phyloP scores from a whole-genome alignment of 2,888 invertebrate species.

The Germaria angustata region DNA sequence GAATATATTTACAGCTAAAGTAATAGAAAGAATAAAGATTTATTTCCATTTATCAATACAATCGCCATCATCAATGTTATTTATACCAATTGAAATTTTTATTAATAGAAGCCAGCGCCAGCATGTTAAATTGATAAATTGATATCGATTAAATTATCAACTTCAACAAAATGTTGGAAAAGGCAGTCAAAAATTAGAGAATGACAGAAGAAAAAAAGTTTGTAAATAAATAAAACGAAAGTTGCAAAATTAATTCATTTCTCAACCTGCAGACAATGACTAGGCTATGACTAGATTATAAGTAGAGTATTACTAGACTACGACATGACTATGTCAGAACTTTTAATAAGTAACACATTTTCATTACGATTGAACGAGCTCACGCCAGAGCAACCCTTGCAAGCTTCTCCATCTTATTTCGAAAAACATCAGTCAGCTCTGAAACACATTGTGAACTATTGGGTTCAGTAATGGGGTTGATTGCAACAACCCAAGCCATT shows the following conservation, averaged over 20 bases:
- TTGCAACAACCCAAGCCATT: too few species aligned
- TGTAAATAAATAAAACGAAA: too few species aligned
- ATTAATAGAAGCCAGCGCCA: slow-evolving; percentile 5
- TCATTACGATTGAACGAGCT: too few species aligned
- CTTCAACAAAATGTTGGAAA: neutral
- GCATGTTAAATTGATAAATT: neutral
- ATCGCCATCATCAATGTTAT: neutral
- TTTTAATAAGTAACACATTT: too few species aligned
- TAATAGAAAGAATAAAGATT: neutral
- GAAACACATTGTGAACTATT: too few species aligned
- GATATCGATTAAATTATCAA: slow-evolving; percentile 30
- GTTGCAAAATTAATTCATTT: neutral
- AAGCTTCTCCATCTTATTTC: too few species aligned
- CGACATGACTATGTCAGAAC: too few species aligned
- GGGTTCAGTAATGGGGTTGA: too few species aligned
- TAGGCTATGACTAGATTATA: too few species aligned
- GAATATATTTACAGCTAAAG: neutral
- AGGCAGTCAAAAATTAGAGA: neutral
- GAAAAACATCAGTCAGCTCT: too few species aligned
- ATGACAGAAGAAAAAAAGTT: neutral
- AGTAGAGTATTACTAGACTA: too few species aligned
- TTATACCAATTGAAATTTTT: slow-evolving; percentile 2
- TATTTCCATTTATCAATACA: neutral
- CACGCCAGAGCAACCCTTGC: too few species aligned
- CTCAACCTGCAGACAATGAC: neutral